phyloP scores from a whole-genome alignment of 2,888 invertebrate genomes.

The Litoditis marina region DNA sequence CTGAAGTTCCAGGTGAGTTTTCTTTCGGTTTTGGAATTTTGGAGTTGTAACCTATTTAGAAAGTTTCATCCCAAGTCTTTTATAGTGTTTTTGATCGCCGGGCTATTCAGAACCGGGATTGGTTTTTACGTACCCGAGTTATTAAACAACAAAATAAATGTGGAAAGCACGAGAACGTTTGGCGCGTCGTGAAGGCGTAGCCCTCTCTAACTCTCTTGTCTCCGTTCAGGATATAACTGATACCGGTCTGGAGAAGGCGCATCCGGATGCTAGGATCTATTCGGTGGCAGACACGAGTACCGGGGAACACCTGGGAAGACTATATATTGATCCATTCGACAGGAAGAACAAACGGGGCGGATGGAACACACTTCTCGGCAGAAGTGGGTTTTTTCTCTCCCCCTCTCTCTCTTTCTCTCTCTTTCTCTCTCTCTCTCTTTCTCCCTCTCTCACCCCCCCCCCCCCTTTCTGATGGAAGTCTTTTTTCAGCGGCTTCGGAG shows the following conservation, averaged over 20 bases:
- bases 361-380: slow-evolving; percentile 54
- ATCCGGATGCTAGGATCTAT: slow-evolving; percentile 53
- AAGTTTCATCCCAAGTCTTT: too few species aligned
- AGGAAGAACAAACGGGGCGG: slow-evolving; percentile 50
- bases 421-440: background rate
- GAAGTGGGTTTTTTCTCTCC: slow-evolving; percentile 39
- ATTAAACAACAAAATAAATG: too few species aligned
- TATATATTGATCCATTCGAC: slow-evolving; percentile 59
- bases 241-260: slow-evolving; percentile 46
- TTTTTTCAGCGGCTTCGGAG: slow-evolving; percentile 44
- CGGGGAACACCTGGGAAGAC: slow-evolving; percentile 40
- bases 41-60: too few species aligned
- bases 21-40: too few species aligned
- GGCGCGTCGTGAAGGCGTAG: too few species aligned
- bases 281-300: slow-evolving; percentile 49
- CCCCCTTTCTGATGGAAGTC: too few species aligned
- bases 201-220: background rate
- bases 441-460: too few species aligned
- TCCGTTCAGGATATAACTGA: slow-evolving; percentile 48
- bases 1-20: slow-evolving; percentile 45
- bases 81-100: too few species aligned
- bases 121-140: too few species aligned
- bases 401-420: background rate
- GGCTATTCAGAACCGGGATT: too few species aligned
- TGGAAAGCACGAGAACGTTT: too few species aligned